A percentile compares a stretch with the other conserved stretches of the same genome.
phyloP scores from a whole-genome alignment of 2,797 vertebrate genomes.

The Enteromius mattozi region DNA sequence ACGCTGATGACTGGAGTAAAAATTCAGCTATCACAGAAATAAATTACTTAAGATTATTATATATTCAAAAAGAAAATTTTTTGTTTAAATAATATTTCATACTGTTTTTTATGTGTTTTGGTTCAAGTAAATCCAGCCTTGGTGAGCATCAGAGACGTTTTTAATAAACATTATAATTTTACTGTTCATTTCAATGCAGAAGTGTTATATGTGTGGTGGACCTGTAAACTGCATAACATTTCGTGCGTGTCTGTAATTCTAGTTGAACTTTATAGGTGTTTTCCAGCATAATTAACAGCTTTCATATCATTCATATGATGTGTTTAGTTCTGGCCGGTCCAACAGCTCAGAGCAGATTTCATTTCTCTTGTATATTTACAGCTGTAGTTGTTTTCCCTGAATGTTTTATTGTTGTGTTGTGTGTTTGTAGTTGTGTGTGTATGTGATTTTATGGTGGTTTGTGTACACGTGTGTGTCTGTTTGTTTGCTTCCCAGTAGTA shows the following conservation, averaged over 20 bases:
- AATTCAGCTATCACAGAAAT: no score
- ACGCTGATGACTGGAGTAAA: background rate
- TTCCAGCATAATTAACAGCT: conserved; percentile 34
- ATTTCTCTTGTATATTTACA: conserved; percentile 32
- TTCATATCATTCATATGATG: conserved; percentile 42
- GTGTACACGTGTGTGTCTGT: conserved; percentile 29
- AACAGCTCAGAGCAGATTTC: conserved; percentile 41
- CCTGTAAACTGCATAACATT: background rate
- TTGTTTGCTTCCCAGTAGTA: conserved; percentile 45
- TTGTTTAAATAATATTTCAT: background rate
- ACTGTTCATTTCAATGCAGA: background rate
- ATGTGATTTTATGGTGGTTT: conserved; percentile 39
- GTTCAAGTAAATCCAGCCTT: background rate
- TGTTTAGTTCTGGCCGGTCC: conserved; percentile 23
- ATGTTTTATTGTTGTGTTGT: conserved; percentile 37
- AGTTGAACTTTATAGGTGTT: conserved; percentile 32
- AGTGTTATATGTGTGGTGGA: conserved; percentile 20
- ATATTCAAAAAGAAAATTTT: background rate
- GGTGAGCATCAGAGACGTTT: background rate
- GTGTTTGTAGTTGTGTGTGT: conserved; percentile 43
- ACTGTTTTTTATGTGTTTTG: background rate
- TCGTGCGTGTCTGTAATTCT: conserved; percentile 50
- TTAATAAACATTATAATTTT: background rate
- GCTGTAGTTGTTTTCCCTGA: conserved; percentile 36
- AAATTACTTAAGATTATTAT: background rate